Conservation (phyloP, 2,797 vertebrate species). For the Allobates femoralis region DNA sequence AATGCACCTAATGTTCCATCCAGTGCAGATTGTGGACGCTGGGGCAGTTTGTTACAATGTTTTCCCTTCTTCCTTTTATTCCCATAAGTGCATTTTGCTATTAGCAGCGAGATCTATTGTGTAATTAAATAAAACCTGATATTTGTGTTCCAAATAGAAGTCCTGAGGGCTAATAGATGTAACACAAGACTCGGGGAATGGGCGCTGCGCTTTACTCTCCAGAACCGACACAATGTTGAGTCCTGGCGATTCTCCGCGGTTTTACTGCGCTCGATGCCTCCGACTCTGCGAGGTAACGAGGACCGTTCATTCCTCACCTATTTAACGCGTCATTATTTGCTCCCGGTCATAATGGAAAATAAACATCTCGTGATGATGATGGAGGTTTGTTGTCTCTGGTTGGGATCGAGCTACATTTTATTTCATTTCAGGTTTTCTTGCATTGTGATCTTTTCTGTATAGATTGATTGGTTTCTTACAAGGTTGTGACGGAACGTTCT, state of each 20-base stretch:
- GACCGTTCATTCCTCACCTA: no score
- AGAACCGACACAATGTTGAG: slow-evolving; percentile 29
- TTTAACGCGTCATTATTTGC: neutral
- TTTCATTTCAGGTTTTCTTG: neutral
- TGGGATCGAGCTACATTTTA: neutral
- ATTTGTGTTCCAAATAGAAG: slow-evolving; percentile 47
- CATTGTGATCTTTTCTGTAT: neutral
- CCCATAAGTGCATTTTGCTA: slow-evolving; percentile 71
- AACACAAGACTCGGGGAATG: neutral
- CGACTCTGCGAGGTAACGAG: slow-evolving; percentile 73
- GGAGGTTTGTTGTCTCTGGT: neutral
- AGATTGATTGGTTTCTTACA: neutral
- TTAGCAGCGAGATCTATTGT: slow-evolving; percentile 67
- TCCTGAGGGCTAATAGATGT: slow-evolving; percentile 17
- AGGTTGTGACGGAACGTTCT: neutral
- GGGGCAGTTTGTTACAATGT: slow-evolving; percentile 50
- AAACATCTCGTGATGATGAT: neutral
- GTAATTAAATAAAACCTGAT: slow-evolving; percentile 63
- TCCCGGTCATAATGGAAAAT: no score
- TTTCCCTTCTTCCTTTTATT: slow-evolving; percentile 57
- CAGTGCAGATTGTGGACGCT: neutral
- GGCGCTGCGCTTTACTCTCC: neutral
- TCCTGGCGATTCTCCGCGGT: neutral
- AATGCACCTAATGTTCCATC: neutral
- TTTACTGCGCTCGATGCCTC: slow-evolving; percentile 62